phyloP scores from a whole-genome alignment of 1,140 invertebrate genomes.

The Harlomillsia oculata region DNA sequence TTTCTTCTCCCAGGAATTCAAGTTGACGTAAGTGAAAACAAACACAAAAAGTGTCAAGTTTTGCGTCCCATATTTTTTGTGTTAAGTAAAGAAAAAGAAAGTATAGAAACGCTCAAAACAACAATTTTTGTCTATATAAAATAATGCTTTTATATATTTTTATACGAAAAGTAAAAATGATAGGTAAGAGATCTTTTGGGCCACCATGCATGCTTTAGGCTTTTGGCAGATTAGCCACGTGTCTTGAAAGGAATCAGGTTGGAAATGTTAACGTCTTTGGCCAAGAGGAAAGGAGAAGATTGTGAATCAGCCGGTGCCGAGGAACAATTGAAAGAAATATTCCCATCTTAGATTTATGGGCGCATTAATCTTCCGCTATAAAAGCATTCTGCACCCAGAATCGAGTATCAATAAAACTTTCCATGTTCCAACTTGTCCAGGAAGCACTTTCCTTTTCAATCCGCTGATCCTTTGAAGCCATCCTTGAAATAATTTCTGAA shows the following conservation, averaged over 20 bases:
- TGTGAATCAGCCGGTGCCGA: constrained; percentile 29
- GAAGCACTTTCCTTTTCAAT: constrained; percentile 4
- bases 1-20: constrained; percentile 56
- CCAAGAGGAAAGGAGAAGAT: constrained; percentile 20
- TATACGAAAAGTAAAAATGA: too few relatives aligned
- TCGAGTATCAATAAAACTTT: constrained; percentile 34
- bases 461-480: not conserved
- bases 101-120: too few relatives aligned
- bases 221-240: not conserved
- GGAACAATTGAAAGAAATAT: constrained; percentile 34
- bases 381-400: constrained; percentile 25
- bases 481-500: not conserved
- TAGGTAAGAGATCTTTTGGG: not conserved
- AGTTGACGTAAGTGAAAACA: constrained; percentile 65
- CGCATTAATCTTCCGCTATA: constrained; percentile 33
- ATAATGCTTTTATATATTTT: too few relatives aligned
- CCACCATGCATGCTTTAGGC: not conserved
- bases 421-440: constrained; percentile 25
- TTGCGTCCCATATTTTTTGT: too few relatives aligned
- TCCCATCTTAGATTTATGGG: constrained; percentile 31
- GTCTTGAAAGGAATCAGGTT: not conserved
- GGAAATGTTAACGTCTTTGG: too few relatives aligned
- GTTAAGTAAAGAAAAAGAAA: not conserved
- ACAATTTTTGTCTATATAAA: too few relatives aligned
- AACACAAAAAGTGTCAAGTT: too few relatives aligned